Conservation (phyloP, 2,113 vertebrate genomes). For the Gobio gobio region DNA sequence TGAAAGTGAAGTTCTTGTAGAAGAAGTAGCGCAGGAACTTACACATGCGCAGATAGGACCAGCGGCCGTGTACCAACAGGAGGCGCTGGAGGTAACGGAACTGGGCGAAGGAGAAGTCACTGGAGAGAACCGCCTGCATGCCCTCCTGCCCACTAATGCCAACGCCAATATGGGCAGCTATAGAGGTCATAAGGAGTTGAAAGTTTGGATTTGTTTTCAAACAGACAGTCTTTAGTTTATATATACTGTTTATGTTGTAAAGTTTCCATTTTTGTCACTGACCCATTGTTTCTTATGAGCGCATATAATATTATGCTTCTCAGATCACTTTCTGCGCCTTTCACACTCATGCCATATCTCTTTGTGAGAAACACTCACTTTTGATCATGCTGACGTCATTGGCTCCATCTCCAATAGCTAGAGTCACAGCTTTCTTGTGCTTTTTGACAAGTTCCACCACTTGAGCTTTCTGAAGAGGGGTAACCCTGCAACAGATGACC, state of each 20-base stretch:
- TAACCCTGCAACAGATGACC: constrained; percentile 94
- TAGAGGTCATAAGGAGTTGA: constrained; percentile 7
- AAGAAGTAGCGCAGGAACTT: constrained; percentile 97
- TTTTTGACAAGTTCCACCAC: constrained; percentile 94
- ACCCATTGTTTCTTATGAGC: background rate
- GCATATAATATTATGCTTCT: background rate
- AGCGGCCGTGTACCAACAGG: constrained; percentile 92
- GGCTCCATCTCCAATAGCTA: constrained; percentile 94
- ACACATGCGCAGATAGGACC: constrained; percentile 97
- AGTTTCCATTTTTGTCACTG: background rate
- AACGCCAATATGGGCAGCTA: constrained; percentile 93
- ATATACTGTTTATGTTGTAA: background rate
- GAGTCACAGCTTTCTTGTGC: constrained; percentile 88
- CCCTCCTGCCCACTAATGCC: constrained; percentile 95
- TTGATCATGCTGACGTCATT: constrained; percentile 99
- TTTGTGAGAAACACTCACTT: constrained; percentile 68
- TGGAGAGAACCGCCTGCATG: constrained; percentile 92
- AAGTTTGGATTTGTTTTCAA: background rate
- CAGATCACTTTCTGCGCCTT: background rate
- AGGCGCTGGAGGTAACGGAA: constrained; percentile 93
- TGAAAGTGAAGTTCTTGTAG: constrained; percentile 98
- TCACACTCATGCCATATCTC: background rate
- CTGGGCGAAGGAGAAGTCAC: constrained; percentile 91
- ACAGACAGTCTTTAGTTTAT: background rate
- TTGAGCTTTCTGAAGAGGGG: constrained; percentile 94